Conservation (phyloP, 2,888 invertebrate species). For the Lydus trimaculatus region DNA sequence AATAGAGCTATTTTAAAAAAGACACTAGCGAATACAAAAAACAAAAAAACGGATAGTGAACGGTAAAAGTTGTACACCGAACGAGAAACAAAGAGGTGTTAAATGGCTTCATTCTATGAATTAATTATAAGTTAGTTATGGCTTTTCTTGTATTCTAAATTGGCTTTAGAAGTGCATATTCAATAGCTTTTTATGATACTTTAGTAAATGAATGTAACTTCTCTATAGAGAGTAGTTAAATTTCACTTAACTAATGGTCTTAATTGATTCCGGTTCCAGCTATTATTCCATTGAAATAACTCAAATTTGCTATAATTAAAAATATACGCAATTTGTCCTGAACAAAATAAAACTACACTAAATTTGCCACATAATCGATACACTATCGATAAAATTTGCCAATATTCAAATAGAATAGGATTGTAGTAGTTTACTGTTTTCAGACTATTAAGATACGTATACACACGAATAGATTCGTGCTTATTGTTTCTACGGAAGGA, state of each 20-base stretch:
- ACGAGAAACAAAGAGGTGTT: not conserved
- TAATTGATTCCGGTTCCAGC: not conserved
- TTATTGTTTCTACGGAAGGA: slow-evolving; percentile 24
- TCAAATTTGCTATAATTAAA: not conserved
- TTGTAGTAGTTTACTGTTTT: not conserved
- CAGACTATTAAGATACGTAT: slow-evolving; percentile 1
- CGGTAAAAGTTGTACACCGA: not conserved
- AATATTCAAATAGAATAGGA: not conserved
- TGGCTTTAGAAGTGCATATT: not conserved
- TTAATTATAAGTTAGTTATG: slow-evolving; percentile 1
- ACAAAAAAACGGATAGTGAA: too few relatives aligned
- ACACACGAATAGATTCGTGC: slow-evolving; percentile 16
- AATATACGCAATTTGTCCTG: not conserved
- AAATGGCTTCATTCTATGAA: slow-evolving; percentile 3
- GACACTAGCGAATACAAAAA: too few relatives aligned
- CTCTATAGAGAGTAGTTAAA: slow-evolving; percentile 1
- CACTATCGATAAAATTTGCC: not conserved
- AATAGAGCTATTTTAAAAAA: slow-evolving; percentile 14
- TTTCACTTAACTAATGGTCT: slow-evolving; percentile 13
- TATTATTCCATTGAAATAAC: not conserved
- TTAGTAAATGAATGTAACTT: not conserved
- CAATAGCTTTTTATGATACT: not conserved
- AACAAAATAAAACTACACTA: slow-evolving; percentile 6
- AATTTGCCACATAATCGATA: not conserved
- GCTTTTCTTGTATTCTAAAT: slow-evolving; percentile 1